These are phyloP conservation scores for Siniperca chuatsi DNA, from an alignment of 2,113 vertebrate genomes.

Conservation along the genomic window DNA sequence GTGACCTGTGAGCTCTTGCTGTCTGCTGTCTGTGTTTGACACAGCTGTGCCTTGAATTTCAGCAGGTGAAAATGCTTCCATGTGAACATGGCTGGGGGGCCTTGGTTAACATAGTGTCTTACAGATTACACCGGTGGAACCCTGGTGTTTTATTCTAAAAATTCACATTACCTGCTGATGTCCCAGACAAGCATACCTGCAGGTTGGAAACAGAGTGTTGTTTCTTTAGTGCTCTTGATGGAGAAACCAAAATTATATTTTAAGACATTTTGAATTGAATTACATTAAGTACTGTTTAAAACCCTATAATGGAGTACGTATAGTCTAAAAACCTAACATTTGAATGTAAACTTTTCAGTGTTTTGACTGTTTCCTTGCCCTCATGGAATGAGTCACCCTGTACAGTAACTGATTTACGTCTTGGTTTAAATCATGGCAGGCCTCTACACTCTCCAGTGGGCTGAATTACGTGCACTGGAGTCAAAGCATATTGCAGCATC, in stretches of 20 bases:
- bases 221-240: neutral
- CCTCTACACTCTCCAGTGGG: neutral
- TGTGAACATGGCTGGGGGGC: neutral
- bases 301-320: neutral
- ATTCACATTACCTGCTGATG: neutral
- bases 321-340: neutral
- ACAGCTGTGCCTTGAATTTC: slow-evolving; percentile 14
- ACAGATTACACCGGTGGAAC: neutral
- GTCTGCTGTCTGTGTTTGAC: slow-evolving; percentile 22
- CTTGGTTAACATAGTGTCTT: slow-evolving; percentile 1
- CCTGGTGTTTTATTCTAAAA: slow-evolving; percentile 1
- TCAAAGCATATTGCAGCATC: slow-evolving; percentile 6
- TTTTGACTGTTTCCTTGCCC: no score
- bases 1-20: slow-evolving; percentile 8
- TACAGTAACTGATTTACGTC: neutral
- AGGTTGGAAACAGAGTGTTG: neutral
- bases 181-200: neutral
- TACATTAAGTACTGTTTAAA: neutral
- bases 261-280: neutral
- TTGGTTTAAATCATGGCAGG: neutral
- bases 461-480: neutral
- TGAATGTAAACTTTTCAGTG: neutral
- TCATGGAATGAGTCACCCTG: neutral
- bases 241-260: neutral
- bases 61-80: neutral